Conservation (phyloP, 2,797 vertebrate genomes). For the Xiphophorus birchmanni region DNA sequence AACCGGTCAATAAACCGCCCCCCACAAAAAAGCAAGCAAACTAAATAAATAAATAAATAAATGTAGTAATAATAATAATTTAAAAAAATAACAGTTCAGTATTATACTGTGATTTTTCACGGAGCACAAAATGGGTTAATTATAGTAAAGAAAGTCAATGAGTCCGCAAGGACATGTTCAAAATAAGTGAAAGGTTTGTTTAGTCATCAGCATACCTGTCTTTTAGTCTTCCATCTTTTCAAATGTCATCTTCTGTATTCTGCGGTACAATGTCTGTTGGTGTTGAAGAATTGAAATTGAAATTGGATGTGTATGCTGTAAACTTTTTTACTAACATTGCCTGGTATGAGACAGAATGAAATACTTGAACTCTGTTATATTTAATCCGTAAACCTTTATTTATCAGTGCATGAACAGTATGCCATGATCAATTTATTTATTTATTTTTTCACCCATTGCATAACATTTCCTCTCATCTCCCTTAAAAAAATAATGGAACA, state of each 20-base stretch:
- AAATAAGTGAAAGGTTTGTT: neutral
- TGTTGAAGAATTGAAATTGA: neutral
- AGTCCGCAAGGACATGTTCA: too few relatives aligned
- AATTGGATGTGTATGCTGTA: neutral
- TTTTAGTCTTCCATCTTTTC: neutral
- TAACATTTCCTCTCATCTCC: constrained; percentile 83
- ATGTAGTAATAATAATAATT: too few relatives aligned
- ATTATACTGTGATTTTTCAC: neutral
- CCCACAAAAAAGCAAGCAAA: neutral
- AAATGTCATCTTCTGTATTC: neutral
- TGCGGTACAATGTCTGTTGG: neutral
- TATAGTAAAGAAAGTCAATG: too few relatives aligned
- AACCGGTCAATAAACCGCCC: too few relatives aligned
- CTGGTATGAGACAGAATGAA: neutral
- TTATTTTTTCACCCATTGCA: constrained; percentile 74
- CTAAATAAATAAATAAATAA: too few relatives aligned
- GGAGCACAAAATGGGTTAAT: too few relatives aligned
- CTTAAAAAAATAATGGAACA: constrained; percentile 99
- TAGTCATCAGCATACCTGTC: neutral
- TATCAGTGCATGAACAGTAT: constrained; percentile 87
- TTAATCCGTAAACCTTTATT: constrained; percentile 82
- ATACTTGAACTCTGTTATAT: neutral
- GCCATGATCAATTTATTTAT: constrained; percentile 78
- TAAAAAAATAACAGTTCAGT: neutral
- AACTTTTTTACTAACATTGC: neutral